phyloP scores from a whole-genome alignment of 2,888 invertebrate genomes.

The Drosophila testacea region DNA sequence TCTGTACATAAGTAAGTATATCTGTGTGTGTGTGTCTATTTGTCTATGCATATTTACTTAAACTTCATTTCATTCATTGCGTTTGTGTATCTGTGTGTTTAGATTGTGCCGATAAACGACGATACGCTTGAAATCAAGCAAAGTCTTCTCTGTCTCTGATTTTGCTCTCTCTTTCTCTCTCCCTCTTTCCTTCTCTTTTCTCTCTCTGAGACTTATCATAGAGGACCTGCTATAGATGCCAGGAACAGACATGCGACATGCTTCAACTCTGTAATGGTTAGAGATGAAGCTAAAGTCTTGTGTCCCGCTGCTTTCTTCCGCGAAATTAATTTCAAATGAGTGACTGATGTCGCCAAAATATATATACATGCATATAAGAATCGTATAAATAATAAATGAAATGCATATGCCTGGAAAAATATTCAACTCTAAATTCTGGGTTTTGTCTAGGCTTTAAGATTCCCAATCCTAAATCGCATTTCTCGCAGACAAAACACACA shows the following conservation, averaged over 20 bases:
- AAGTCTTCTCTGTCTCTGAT: conserved; percentile 30
- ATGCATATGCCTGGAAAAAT: conserved; percentile 59
- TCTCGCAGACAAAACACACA: conserved; percentile 14
- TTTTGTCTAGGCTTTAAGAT: conserved; percentile 35
- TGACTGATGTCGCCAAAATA: conserved; percentile 51
- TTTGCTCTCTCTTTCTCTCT: conserved; percentile 11
- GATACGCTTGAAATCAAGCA: conserved; percentile 67
- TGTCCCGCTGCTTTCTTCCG: conserved; percentile 56
- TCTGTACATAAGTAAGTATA: conserved; percentile 17
- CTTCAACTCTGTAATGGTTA: not conserved
- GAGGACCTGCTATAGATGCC: conserved; percentile 36
- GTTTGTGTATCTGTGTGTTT: conserved; percentile 19
- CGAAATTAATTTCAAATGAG: conserved; percentile 75
- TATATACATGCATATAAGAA: conserved; percentile 10
- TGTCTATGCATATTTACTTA: conserved; percentile 71
- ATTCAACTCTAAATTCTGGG: conserved; percentile 10
- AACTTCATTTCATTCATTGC: conserved; percentile 54
- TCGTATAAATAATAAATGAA: conserved; percentile 62
- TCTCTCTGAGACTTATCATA: conserved; percentile 16
- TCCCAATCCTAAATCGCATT: conserved; percentile 30
- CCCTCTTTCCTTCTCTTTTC: too few species aligned
- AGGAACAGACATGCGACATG: conserved; percentile 54
- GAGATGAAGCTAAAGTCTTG: not conserved
- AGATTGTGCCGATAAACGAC: conserved; percentile 59
- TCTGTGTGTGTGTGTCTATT: conserved; percentile 38